Conservation (phyloP, 2,113 vertebrate genomes). For the Eptatretus burgeri region DNA sequence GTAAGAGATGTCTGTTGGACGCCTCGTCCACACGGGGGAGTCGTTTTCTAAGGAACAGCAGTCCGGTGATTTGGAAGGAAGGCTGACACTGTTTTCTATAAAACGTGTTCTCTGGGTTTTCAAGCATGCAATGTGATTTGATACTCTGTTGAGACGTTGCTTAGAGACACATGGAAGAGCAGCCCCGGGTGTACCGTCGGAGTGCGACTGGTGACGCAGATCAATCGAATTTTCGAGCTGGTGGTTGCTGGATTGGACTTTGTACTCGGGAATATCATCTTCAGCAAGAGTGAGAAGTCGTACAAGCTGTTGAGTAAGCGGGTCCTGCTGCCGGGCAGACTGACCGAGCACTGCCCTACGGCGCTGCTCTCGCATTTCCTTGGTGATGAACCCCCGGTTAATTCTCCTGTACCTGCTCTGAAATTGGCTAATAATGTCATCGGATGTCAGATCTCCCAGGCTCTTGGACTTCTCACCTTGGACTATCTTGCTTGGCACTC, state of each 20-base stretch:
- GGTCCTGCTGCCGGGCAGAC: slow-evolving; percentile 10
- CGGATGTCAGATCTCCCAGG: slow-evolving; percentile 60
- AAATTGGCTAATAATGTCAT: slow-evolving; percentile 39
- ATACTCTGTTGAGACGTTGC: slow-evolving; percentile 4
- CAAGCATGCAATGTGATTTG: background rate
- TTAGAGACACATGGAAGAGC: background rate
- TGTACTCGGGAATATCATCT: slow-evolving; percentile 1
- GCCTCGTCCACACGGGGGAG: no score
- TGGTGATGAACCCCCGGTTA: slow-evolving; percentile 31
- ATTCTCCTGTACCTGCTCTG: slow-evolving; percentile 53
- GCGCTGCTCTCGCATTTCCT: slow-evolving; percentile 21
- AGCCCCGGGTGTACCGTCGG: background rate
- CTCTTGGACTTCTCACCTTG: slow-evolving; percentile 46
- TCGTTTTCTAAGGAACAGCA: no score
- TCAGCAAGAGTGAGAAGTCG: slow-evolving; percentile 21
- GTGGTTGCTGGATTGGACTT: background rate
- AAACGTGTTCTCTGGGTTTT: background rate
- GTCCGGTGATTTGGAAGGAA: no score
- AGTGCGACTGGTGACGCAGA: background rate
- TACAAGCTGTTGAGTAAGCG: slow-evolving; percentile 38
- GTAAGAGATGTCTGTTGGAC: no score
- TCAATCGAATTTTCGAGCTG: background rate
- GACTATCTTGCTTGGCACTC: slow-evolving; percentile 7
- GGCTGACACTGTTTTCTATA: background rate
- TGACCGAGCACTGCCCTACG: slow-evolving; percentile 7